A percentile compares a stretch with the other conserved stretches of the same genome.
phyloP scores from a whole-genome alignment of 2,113 vertebrate species.

The Tapirus terrestris region DNA sequence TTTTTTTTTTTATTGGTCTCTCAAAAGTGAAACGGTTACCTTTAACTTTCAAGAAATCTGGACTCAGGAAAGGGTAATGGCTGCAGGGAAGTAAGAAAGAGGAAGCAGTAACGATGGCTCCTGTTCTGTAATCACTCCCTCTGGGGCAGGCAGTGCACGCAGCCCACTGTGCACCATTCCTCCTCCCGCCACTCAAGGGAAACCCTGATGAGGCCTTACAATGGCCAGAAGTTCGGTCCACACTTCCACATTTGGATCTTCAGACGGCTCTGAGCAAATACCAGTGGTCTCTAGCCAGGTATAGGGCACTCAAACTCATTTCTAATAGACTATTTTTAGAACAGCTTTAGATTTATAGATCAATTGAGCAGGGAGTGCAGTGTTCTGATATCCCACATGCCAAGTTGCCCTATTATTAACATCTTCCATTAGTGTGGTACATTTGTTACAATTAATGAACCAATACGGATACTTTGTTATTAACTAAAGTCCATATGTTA shows the following conservation, averaged over 20 bases:
- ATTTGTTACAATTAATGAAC: neutral
- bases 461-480: neutral
- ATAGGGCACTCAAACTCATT: neutral
- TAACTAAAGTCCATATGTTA: neutral
- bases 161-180: rapidly evolving
- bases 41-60: neutral
- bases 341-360: neutral
- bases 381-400: neutral
- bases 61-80: neutral
- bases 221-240: neutral
- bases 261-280: neutral
- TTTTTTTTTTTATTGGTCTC: neutral
- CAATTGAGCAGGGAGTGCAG: neutral
- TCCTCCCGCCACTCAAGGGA: no score
- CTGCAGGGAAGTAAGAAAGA: neutral
- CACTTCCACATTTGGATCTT: neutral
- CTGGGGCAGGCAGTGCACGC: neutral
- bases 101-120: neutral
- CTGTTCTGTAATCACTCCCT: neutral
- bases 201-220: rapidly evolving
- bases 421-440: no score
- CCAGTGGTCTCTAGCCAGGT: neutral
- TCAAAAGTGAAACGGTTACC: neutral
- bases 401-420: neutral
- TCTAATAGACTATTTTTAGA: neutral